phyloP scores from a whole-genome alignment of 2,888 invertebrate species.

The Xylophagus ater region DNA sequence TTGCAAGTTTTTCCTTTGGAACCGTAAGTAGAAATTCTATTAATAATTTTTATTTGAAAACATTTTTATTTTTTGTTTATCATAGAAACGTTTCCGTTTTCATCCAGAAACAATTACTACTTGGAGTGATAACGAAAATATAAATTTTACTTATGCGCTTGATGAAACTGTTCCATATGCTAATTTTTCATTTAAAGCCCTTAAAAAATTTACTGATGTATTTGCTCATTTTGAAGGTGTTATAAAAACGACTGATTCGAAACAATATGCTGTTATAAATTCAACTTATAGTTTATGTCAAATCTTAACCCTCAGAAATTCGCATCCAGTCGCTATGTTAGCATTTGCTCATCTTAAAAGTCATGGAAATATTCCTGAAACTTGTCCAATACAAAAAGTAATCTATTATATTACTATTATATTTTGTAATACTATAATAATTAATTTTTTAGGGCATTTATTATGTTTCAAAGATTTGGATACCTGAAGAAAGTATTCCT shows the following conservation, averaged over 20 bases:
- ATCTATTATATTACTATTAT: not conserved
- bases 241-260: slow-evolving; percentile 24
- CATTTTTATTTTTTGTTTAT: slow-evolving; percentile 2
- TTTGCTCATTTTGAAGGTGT: slow-evolving; percentile 26
- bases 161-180: slow-evolving; percentile 30
- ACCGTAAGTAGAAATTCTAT: too few species aligned
- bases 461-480: not conserved
- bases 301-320: slow-evolving; percentile 24
- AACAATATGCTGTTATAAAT: slow-evolving; percentile 25
- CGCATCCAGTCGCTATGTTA: slow-evolving; percentile 2
- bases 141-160: slow-evolving; percentile 26
- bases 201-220: slow-evolving; percentile 25
- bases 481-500: not conserved
- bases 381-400: slow-evolving; percentile 5
- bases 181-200: slow-evolving; percentile 29
- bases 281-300: slow-evolving; percentile 30
- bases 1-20: too few species aligned
- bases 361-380: slow-evolving; percentile 6
- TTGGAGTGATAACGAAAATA: slow-evolving; percentile 30
- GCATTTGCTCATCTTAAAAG: not conserved
- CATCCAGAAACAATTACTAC: slow-evolving; percentile 28
- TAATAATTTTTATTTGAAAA: too few species aligned
- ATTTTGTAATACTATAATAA: not conserved
- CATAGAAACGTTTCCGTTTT: slow-evolving; percentile 32
- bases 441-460: slow-evolving; percentile 2